A percentile compares a stretch with the other conserved stretches of the same genome.
These are phyloP conservation scores for Alexandromys fortis DNA, from an alignment of 2,113 vertebrate genomes.

Conservation along the genomic window DNA sequence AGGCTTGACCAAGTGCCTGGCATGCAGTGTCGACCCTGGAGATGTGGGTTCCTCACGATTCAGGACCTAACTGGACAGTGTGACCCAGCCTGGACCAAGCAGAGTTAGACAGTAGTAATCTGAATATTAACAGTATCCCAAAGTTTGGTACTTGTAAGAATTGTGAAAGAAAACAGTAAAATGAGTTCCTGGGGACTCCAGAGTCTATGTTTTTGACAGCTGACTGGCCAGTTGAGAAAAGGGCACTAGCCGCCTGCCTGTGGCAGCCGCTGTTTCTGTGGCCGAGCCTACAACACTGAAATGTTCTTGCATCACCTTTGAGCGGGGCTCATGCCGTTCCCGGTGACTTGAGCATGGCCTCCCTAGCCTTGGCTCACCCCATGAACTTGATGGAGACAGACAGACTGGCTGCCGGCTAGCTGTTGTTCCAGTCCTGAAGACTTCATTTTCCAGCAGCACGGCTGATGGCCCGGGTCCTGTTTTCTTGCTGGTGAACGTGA, in stretches of 20 bases:
- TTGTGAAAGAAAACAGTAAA: constrained; percentile 34
- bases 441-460: background rate
- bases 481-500: constrained; percentile 38
- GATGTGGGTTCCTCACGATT: background rate
- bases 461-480: background rate
- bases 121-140: background rate
- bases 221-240: background rate
- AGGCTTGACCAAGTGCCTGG: background rate
- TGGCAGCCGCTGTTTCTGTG: background rate
- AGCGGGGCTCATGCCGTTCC: background rate
- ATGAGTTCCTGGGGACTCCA: background rate
- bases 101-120: background rate
- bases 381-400: background rate
- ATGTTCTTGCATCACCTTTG: background rate
- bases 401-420: background rate
- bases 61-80: background rate
- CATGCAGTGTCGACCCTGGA: background rate
- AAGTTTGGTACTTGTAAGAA: background rate
- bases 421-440: background rate
- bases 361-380: background rate
- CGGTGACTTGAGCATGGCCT: background rate
- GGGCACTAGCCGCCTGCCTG: background rate
- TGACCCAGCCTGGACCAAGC: background rate
- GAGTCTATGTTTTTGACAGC: background rate
- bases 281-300: background rate